Base-by-base conservation (phyloP, 1,140 invertebrate genomes). In the Procambarus clarkii region DNA sequence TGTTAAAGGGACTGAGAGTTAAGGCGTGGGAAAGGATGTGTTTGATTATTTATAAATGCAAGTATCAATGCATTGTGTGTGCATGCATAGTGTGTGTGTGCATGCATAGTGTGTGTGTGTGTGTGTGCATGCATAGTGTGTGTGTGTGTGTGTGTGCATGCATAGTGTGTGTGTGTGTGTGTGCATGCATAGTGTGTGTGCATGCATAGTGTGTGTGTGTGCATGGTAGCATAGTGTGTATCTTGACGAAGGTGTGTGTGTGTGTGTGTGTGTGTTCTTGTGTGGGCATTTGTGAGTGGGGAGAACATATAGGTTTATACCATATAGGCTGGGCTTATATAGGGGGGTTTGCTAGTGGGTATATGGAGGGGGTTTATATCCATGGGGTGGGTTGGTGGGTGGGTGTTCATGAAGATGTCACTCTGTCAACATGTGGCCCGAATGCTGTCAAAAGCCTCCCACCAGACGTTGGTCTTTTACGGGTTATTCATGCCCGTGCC, bases 231-330 rank as follows among this genome's bases (percentile, higher is more conserved):
- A 34, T 34, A 34, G 34, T 34, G 1, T 34, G 34, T 34, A 34
- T 34, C 34, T 34, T 34, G 34, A 34, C 34, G 34, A 34, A 34
- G 34, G 85, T 76, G 84, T 76, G 46, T 86, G 69, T 86, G 84
- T 76, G 46, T 86, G 69, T 86, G 84, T 86, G 45, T 86, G 69
- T 86, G 84, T 74, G 71, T 86, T 21, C 48, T 18, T 86, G 84
- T 74, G 64, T 77, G 58, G 46, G 83, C 77, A 71, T 86, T 13
- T 74, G 71, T 86, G 46, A 24, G 64, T 54, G 71, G 54, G 74
- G 34, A 34, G 34, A 34, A 1, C 34, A 0, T 34, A 34, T 34
- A 34, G 34, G 34, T 34, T 34, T 34, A 34, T 34, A 34, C 0
- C 34, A 34, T 34, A 34, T 34, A 34, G 34, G 34, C 34, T 34